A percentile compares a stretch with the other conserved stretches of the same genome.
Conservation (phyloP, 2,113 vertebrate species). For the Grallaria varia region DNA sequence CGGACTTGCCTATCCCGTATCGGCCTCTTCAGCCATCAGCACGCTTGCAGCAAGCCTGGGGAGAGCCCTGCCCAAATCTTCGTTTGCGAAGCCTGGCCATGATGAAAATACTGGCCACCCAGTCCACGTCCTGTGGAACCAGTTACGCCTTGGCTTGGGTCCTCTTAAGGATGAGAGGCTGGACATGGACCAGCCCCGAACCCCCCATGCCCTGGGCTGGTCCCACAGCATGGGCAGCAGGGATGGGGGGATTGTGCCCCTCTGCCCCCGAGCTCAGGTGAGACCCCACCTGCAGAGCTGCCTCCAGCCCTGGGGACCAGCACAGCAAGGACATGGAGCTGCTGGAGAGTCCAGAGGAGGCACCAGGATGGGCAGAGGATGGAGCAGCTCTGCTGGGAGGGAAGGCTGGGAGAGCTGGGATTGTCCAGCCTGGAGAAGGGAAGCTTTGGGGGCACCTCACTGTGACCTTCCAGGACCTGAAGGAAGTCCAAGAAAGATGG, state of each 20-base stretch:
- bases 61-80: too few species aligned
- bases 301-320: not conserved
- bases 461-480: not conserved
- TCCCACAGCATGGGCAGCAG: fast-evolving
- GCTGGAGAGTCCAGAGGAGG: not conserved
- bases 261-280: not conserved
- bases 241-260: not conserved
- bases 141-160: not conserved
- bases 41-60: too few species aligned
- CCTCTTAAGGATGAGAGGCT: not conserved
- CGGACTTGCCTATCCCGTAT: too few species aligned
- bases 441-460: not conserved
- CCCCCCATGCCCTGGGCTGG: not conserved
- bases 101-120: too few species aligned
- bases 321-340: not conserved
- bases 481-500: not conserved
- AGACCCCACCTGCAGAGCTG: not conserved
- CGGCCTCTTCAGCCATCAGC: too few species aligned
- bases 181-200: not conserved
- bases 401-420: not conserved
- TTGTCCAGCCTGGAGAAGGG: not conserved
- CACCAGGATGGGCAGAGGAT: not conserved
- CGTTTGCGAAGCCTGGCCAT: too few species aligned
- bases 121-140: not conserved
- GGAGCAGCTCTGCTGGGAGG: not conserved